phyloP scores from a whole-genome alignment of 2,888 invertebrate species.

The Stegophylla sp. region DNA sequence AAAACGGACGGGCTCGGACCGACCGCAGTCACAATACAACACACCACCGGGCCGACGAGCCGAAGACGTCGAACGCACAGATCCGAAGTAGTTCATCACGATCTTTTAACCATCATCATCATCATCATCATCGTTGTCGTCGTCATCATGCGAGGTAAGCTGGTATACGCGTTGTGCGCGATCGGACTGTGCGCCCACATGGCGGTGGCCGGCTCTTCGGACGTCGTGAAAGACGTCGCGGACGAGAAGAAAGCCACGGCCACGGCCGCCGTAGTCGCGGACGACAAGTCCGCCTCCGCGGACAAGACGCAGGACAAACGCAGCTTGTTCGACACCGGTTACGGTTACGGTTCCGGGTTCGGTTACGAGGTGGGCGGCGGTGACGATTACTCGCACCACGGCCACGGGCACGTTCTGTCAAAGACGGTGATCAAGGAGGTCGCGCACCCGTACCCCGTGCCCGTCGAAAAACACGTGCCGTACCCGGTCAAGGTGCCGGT shows the following conservation, averaged over 20 bases:
- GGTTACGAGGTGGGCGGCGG: constrained; percentile 46
- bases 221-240: background rate
- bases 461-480: constrained; percentile 63
- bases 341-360: constrained; percentile 51
- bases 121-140: too few species aligned
- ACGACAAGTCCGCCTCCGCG: background rate
- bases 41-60: background rate
- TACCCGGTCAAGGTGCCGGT: constrained; percentile 63
- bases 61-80: background rate
- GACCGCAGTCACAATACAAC: constrained; percentile 39
- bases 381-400: constrained; percentile 57
- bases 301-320: constrained; percentile 45
- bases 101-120: too few species aligned
- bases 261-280: background rate
- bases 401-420: constrained; percentile 60
- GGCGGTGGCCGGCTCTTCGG: background rate
- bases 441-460: constrained; percentile 62
- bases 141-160: constrained; percentile 19
- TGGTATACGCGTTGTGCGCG: constrained; percentile 42
- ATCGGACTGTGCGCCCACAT: constrained; percentile 44
- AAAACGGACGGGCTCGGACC: constrained; percentile 50
- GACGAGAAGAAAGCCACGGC: background rate
- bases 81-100: too few species aligned
- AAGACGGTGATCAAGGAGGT: constrained; percentile 61
- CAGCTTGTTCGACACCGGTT: constrained; percentile 54